phyloP scores from a whole-genome alignment of 2,888 invertebrate genomes.

The Formica aserva region DNA sequence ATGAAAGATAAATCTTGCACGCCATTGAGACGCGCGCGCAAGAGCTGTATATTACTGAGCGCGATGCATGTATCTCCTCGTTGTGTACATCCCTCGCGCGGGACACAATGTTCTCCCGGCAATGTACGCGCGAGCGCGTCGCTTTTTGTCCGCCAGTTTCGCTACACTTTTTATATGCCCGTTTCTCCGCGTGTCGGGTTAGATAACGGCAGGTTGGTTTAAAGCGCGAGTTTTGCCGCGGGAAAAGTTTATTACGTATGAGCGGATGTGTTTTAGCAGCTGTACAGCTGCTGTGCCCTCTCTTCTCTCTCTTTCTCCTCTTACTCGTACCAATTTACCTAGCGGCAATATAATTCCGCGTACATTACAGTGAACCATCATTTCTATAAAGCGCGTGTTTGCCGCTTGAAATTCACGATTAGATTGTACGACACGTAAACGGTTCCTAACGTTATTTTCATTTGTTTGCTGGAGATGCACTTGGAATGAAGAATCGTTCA shows the following conservation, averaged over 20 bases:
- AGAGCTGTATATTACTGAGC: conserved; percentile 49
- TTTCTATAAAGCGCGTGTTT: not conserved
- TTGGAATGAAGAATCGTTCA: not conserved
- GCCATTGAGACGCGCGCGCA: conserved; percentile 55
- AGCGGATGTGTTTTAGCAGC: conserved; percentile 19
- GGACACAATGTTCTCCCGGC: conserved; percentile 34
- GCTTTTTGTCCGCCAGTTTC: conserved; percentile 10
- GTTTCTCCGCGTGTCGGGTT: conserved; percentile 7
- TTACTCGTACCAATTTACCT: not conserved
- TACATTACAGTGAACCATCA: not conserved
- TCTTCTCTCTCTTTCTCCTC: not conserved
- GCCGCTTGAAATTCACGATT: not conserved
- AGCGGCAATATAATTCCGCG: not conserved
- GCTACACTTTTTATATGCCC: conserved; percentile 20
- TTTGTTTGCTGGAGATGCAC: conserved; percentile 27
- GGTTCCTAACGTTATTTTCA: not conserved
- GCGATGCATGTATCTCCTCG: conserved; percentile 35
- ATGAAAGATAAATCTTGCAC: conserved; percentile 81
- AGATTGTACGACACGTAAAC: conserved; percentile 1
- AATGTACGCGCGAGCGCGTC: not conserved
- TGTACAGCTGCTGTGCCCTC: not conserved
- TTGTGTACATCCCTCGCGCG: conserved; percentile 39
- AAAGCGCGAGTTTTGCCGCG: conserved; percentile 7
- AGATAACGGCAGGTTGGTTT: conserved; percentile 25
- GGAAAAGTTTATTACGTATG: conserved; percentile 22